Evolutionary conservation across 1,140 invertebrate species (phyloP), one percentile per base, ranked within the genome.

Genomic region (Gryllus bimaculatus): DNA sequence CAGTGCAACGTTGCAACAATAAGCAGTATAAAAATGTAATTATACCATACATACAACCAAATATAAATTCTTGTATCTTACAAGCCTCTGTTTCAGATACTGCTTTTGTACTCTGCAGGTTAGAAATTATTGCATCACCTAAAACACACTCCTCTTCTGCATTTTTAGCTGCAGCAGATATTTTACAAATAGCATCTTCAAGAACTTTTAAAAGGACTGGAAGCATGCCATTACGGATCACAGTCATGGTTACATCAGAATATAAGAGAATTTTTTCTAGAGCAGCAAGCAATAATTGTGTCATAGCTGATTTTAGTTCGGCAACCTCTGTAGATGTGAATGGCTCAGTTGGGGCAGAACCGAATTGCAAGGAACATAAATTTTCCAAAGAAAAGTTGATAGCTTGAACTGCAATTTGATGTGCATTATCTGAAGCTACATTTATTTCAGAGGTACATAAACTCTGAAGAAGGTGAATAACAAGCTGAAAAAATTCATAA

Each of bases 361-460:
- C 87, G 81, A 91, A 91, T 79, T 92, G 90, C 7, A 91, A 80
- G 12, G 88, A 85, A 83, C 90, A 90, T 0, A 92, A 81, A 49
- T 89, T 89, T 48, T 90, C 88, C 20, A 91, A 81, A 0, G 90
- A 86, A 80, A 92, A 92, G 82, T 90, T 90, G 5, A 91, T 83
- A 20, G 90, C 88, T 76, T 91, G 88, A 80, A 90, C 86, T 0
- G 88, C 87, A 20, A 90, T 87, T 18, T 88, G 88, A 47, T 89
- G 88, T 4, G 88, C 74, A 47, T 47, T 73, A n/a, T 87, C 85
- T 0, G 88, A 85, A 4, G 85, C 83, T 26, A 85, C 80, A 78
- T 85, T 87, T n/a, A 86, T 86, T 78, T 90, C 89, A 3, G 89
- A 86, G 73, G 88, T 87, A 54, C 89, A 88, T n/a, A 91, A 82